Conservation (phyloP, 92 coral and sea anemone genomes). For the Desmophyllum pertusum region DNA sequence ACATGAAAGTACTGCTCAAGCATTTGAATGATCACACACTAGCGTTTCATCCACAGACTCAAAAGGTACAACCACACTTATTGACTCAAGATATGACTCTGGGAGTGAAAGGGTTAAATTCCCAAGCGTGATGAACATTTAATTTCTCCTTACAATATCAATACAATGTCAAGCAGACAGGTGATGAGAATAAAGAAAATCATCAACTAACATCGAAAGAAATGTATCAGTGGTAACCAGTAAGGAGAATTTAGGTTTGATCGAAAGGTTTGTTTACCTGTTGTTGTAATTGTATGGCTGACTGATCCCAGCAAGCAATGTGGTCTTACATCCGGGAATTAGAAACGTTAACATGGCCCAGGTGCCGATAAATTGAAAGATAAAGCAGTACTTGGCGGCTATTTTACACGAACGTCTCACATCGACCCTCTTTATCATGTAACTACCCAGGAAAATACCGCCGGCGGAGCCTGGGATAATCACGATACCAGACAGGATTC, state of each 20-base stretch:
- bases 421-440: conserved; percentile 88
- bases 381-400: conserved; percentile 94
- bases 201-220: neutral
- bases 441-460: conserved; percentile 99
- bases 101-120: too few species aligned
- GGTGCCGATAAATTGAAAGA: conserved; percentile 92
- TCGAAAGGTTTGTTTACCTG: conserved; percentile 51
- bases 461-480: conserved; percentile 98
- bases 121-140: too few species aligned
- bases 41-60: too few species aligned
- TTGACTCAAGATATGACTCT: too few species aligned
- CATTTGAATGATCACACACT: too few species aligned
- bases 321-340: conserved; percentile 97
- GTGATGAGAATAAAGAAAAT: neutral
- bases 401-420: conserved; percentile 84
- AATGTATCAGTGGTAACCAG: neutral
- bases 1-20: too few species aligned
- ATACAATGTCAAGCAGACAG: neutral
- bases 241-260: neutral
- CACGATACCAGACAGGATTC: conserved; percentile 92
- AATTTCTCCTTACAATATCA: neutral
- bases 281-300: conserved; percentile 76
- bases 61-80: too few species aligned
- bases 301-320: conserved; percentile 86
- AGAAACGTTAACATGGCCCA: conserved; percentile 96